These are phyloP conservation scores for Tachystola acroxantha DNA, from an alignment of 2,888 invertebrate genomes.

Conservation along the genomic window DNA sequence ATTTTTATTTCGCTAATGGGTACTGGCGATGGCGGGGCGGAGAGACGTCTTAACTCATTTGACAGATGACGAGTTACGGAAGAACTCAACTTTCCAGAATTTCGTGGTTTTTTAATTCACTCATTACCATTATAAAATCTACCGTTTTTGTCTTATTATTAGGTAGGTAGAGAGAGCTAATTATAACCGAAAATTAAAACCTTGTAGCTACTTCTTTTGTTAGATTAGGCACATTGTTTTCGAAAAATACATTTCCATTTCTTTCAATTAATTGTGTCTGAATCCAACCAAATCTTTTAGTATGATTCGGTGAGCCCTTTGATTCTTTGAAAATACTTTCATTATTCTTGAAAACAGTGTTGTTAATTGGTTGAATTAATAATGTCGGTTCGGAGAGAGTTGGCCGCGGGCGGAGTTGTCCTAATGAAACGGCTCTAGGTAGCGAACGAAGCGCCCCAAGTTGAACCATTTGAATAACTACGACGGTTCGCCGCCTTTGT, in stretches of 20 bases:
- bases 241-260: too few species aligned
- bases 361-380: constrained; percentile 59
- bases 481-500: constrained; percentile 13
- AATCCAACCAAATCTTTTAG: constrained; percentile 19
- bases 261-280: background rate
- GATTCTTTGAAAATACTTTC: constrained; percentile 31
- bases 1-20: constrained; percentile 47
- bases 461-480: constrained; percentile 29
- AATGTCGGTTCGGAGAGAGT: constrained; percentile 40
- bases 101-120: constrained; percentile 38
- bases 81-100: constrained; percentile 44
- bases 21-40: too few species aligned
- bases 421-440: constrained; percentile 39
- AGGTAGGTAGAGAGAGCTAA: too few species aligned
- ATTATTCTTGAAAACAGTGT: constrained; percentile 35
- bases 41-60: constrained; percentile 53
- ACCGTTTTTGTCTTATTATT: constrained; percentile 19
- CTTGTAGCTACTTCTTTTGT: too few species aligned
- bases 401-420: constrained; percentile 41
- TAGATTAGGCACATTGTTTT: too few species aligned
- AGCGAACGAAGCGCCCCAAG: constrained; percentile 22
- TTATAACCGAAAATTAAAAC: too few species aligned
- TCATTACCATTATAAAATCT: constrained; percentile 34
- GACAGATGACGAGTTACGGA: constrained; percentile 48
- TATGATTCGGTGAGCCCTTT: constrained; percentile 19